phyloP scores from a whole-genome alignment of 2,113 vertebrate species.

The Cinclus cinclus region DNA sequence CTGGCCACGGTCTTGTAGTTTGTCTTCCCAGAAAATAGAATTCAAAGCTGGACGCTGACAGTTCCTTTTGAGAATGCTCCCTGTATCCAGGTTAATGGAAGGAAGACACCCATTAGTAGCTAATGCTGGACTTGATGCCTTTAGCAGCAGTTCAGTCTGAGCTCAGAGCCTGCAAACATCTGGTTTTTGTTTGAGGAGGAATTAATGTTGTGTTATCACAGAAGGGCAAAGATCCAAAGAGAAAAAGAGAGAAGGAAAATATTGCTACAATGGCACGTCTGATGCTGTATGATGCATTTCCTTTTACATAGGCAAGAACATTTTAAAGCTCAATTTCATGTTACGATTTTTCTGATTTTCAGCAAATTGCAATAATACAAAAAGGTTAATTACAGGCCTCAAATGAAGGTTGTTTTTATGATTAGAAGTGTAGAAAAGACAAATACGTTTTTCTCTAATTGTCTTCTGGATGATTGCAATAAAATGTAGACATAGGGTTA shows the following conservation, averaged over 20 bases:
- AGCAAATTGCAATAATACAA: not conserved
- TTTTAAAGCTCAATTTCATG: not conserved
- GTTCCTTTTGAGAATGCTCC: not conserved
- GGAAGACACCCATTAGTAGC: not conserved
- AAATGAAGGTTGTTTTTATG: not conserved
- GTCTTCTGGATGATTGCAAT: not conserved
- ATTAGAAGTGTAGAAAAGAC: not conserved
- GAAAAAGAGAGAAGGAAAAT: not conserved
- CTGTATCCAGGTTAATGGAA: not conserved
- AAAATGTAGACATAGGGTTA: not conserved
- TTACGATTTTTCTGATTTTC: not conserved
- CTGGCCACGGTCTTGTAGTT: not conserved
- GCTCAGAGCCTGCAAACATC: constrained; percentile 9
- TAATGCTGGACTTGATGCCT: not conserved
- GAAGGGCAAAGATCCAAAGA: not conserved
- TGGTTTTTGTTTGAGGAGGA: not conserved
- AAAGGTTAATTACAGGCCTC: constrained; percentile 27
- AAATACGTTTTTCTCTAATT: not conserved
- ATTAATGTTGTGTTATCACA: not conserved
- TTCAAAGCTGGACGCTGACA: not conserved
- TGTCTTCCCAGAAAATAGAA: not conserved
- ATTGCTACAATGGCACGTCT: not conserved
- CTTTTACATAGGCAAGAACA: not conserved
- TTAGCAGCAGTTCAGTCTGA: not conserved
- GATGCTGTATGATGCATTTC: not conserved